Percentiles rank a stretch among this genome's conserved stretches.
Conservation (phyloP, 2,888 invertebrate species). For the Bhutanitis thaidina region DNA sequence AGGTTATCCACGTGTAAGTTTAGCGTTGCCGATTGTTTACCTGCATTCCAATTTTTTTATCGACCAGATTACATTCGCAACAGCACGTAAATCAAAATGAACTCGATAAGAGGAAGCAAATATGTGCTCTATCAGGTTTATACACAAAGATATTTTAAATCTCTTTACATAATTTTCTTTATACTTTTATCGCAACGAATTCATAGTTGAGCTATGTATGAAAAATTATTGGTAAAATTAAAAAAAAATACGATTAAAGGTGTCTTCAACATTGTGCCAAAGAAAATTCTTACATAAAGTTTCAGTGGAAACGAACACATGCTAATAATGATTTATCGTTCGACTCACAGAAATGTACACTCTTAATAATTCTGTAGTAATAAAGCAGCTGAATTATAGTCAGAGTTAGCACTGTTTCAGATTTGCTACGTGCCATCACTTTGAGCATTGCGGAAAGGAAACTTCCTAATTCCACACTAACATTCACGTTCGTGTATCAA, state of each 20-base stretch:
- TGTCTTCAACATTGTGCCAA: too few relatives aligned
- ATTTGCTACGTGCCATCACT: constrained; percentile 43
- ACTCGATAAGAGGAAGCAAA: constrained; percentile 13
- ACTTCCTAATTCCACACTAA: constrained; percentile 37
- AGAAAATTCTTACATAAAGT: too few relatives aligned
- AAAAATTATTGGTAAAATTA: not conserved
- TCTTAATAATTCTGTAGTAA: constrained; percentile 51
- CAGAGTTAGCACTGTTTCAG: constrained; percentile 38
- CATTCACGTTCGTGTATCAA: constrained; percentile 32
- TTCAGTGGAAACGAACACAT: too few relatives aligned
- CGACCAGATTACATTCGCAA: constrained; percentile 35
- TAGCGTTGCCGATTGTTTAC: constrained; percentile 42
- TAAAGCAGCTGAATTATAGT: constrained; percentile 46
- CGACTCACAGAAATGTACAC: constrained; percentile 29
- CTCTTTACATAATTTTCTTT: constrained; percentile 27
- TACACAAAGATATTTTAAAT: constrained; percentile 29
- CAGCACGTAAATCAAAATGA: constrained; percentile 12
- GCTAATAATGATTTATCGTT: constrained; percentile 32
- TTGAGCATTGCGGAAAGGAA: constrained; percentile 30
- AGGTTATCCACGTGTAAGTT: constrained; percentile 47
- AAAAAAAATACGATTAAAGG: not conserved
- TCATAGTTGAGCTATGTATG: not conserved
- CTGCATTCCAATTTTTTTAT: constrained; percentile 31
- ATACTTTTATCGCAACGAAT: not conserved
- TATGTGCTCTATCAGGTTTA: constrained; percentile 14